Evolutionary conservation across 2,888 invertebrate genomes (phyloP).

Genomic region (Vandiemenella viatica): DNA sequence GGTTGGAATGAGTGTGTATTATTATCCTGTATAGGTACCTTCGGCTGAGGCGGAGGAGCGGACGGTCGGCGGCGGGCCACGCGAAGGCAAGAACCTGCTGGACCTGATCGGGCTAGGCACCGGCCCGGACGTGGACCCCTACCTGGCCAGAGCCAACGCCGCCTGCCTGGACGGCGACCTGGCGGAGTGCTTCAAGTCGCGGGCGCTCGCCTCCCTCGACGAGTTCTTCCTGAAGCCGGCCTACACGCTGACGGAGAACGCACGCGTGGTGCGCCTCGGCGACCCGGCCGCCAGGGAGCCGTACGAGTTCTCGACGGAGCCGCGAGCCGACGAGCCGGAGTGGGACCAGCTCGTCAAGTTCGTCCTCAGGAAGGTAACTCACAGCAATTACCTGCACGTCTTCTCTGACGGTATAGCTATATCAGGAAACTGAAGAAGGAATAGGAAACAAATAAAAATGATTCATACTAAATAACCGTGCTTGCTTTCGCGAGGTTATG

Average conservation of each 20-base stretch:
- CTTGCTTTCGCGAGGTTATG: too few relatives aligned
- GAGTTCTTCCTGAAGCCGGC: conserved; percentile 55
- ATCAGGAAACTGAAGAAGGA: too few relatives aligned
- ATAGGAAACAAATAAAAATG: too few relatives aligned
- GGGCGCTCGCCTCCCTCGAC: conserved; percentile 57
- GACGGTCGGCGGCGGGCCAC: conserved; percentile 15
- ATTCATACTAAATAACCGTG: too few relatives aligned
- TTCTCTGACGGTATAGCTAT: too few relatives aligned
- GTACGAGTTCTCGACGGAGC: conserved; percentile 53
- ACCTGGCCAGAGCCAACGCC: conserved; percentile 54
- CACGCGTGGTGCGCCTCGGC: conserved; percentile 51
- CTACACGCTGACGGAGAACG: conserved; percentile 50
- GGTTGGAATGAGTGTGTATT: too few relatives aligned
- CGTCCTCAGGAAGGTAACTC: conserved; percentile 42
- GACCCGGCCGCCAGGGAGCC: conserved; percentile 57
- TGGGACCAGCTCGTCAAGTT: conserved; percentile 71
- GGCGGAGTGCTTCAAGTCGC: conserved; percentile 74
- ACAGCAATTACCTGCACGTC: too few relatives aligned
- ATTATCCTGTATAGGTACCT: too few relatives aligned
- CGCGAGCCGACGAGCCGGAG: conserved; percentile 57
- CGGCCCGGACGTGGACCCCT: conserved; percentile 57
- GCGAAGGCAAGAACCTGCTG: conserved; percentile 52
- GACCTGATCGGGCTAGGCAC: conserved; percentile 69
- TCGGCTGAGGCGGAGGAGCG: background rate
- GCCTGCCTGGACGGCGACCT: conserved; percentile 64